Base-by-base conservation (phyloP, 1,140 invertebrate species). In the Andrena cerasifolii region DNA sequence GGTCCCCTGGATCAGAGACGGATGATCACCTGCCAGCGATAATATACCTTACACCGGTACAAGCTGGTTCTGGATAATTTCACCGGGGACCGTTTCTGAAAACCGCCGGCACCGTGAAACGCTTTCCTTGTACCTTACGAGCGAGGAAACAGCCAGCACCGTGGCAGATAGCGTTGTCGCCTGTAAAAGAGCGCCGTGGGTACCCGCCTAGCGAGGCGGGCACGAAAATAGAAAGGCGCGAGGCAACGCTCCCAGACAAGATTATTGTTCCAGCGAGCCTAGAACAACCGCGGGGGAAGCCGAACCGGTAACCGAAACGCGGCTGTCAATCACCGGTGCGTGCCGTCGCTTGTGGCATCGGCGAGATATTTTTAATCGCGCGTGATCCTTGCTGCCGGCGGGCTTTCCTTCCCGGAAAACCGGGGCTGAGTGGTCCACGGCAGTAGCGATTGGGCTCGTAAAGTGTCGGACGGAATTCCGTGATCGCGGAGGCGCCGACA, bases 1-100 rank as follows among this genome's bases (percentile, higher is more conserved):
- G 83, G 79, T 84, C 74, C 36, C 45, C 51, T 18, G 54, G 79
- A 84, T 81, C 75, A 63, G 51, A 62, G 66, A 84, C 72, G 58
- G 63, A 73, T 81, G 72, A 53, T 85, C 73, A 73, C 58, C 63
- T 70, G 83, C 82, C 75, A 84, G 70, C 54, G 79, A 84, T 74
- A 71, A 10, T 71, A 36, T 49, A 53, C 40, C 45, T 77, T 33
- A 21, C 59, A 54, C 28, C 54, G 36, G 36, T 51, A 43, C 62
- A 56, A 53, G 53, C 1, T 59, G 54, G 54, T 40, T 18, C 40
- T 21, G 54, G 53, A 33, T 56, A 47, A 59, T 77, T 67, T 28
- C n/a, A n/a, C 26, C 62, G 7, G 67, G 43, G n/a, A 21, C 3
- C 59, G 43, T 71, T 12, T 24, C 72, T n/a, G 53, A 58, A 7